Percentiles rank a stretch among this genome's conserved stretches.
Evolutionary conservation across 2,888 invertebrate genomes (phyloP).

Genomic region (Hylaea fasciaria): DNA sequence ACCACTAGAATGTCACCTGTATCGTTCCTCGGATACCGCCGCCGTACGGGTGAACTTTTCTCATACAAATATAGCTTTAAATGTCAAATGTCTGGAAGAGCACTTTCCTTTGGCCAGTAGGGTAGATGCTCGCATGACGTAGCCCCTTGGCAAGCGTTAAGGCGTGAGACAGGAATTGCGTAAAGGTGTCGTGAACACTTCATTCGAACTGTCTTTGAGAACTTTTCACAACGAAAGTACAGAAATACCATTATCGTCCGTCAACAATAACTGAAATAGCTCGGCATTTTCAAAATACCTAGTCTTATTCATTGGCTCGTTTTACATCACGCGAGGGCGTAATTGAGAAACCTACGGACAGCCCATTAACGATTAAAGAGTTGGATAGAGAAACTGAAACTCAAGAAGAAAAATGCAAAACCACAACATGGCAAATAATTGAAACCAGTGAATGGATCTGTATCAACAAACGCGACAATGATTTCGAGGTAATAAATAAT

Average conservation of each 20-base stretch:
- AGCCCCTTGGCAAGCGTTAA: constrained; percentile 73
- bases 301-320: constrained; percentile 41
- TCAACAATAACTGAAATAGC: constrained; percentile 69
- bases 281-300: constrained; percentile 54
- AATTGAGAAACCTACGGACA: constrained; percentile 6
- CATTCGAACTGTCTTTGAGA: constrained; percentile 69
- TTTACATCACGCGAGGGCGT: constrained; percentile 17
- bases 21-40: constrained; percentile 40
- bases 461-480: constrained; percentile 18
- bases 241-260: constrained; percentile 74
- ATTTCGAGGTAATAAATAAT: constrained; percentile 23
- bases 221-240: constrained; percentile 73
- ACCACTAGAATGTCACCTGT: constrained; percentile 53
- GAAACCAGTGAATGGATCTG: constrained; percentile 17
- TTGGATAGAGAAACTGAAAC: too few species aligned
- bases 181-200: constrained; percentile 79
- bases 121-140: constrained; percentile 69
- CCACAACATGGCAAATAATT: neutral
- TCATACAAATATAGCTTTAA: constrained; percentile 63
- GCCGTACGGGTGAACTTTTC: constrained; percentile 33
- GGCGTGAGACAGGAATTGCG: constrained; percentile 79
- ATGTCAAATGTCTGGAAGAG: constrained; percentile 60
- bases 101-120: constrained; percentile 64
- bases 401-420: too few species aligned
- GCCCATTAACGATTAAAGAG: neutral